phyloP scores from a whole-genome alignment of 2,113 vertebrate species.

The Takifugu bimaculatus region DNA sequence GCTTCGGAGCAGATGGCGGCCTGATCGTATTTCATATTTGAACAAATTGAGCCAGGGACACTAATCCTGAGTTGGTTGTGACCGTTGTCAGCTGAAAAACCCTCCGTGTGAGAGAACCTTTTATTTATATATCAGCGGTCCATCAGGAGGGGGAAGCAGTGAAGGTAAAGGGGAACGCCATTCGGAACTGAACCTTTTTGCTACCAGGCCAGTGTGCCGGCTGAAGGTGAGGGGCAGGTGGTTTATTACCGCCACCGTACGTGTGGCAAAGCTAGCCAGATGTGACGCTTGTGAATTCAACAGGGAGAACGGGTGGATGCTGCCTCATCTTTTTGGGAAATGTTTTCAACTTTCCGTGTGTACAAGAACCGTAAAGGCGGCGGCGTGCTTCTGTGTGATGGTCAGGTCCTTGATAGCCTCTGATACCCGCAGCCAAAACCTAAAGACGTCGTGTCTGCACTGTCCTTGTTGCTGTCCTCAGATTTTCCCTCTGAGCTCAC shows the following conservation, averaged over 20 bases:
- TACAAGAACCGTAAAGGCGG: constrained; percentile 22
- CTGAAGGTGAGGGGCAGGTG: too few relatives aligned
- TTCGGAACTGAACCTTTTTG: too few relatives aligned
- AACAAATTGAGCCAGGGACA: not conserved
- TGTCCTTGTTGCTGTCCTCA: not conserved
- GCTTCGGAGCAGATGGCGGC: not conserved
- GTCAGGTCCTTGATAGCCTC: constrained; percentile 9
- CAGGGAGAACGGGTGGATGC: too few relatives aligned
- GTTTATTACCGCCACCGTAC: too few relatives aligned
- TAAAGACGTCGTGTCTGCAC: constrained; percentile 1
- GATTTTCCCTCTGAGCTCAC: not conserved
- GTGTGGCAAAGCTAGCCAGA: too few relatives aligned
- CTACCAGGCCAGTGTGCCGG: too few relatives aligned
- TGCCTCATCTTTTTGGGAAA: too few relatives aligned
- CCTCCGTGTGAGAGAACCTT: not conserved
- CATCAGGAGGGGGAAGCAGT: too few relatives aligned
- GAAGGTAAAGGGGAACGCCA: too few relatives aligned
- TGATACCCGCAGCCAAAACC: constrained; percentile 14
- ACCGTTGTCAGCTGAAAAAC: not conserved
- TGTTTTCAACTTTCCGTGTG: constrained; percentile 14
- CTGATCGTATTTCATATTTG: not conserved
- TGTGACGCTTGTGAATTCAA: not conserved
- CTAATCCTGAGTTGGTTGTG: not conserved
- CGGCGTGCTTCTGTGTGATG: constrained; percentile 27
- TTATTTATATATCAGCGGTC: not conserved